phyloP scores from a whole-genome alignment of 2,113 vertebrate species.

The Propithecus coquereli region DNA sequence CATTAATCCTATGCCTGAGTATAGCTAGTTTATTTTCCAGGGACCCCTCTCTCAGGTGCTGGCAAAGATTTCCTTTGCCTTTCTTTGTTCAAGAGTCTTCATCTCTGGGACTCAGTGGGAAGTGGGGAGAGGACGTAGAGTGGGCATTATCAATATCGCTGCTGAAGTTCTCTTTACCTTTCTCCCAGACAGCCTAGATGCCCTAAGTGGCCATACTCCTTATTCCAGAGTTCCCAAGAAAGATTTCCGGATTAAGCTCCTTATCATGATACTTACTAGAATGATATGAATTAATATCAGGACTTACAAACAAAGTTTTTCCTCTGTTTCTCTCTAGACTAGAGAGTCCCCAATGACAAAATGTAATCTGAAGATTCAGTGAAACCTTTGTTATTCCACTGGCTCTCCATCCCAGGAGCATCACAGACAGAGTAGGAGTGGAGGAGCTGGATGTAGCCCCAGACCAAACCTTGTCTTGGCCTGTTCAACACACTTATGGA shows the following conservation, averaged over 20 bases:
- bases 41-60: background rate
- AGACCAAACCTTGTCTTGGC: background rate
- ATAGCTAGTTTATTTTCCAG: background rate
- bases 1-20: background rate
- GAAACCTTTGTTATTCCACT: background rate
- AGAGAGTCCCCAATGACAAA: background rate
- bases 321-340: background rate
- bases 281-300: constrained; percentile 9
- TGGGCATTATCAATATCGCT: background rate
- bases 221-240: background rate
- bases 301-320: background rate
- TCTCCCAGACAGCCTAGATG: background rate
- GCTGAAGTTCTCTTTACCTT: background rate
- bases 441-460: background rate
- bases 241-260: background rate
- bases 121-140: background rate
- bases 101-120: background rate
- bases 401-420: background rate
- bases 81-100: background rate
- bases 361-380: background rate
- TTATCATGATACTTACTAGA: background rate
- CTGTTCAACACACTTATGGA: background rate
- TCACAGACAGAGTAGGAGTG: background rate
- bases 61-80: background rate
- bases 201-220: background rate